phyloP scores from a whole-genome alignment of 2,113 vertebrate species.

The Mobula birostris region DNA sequence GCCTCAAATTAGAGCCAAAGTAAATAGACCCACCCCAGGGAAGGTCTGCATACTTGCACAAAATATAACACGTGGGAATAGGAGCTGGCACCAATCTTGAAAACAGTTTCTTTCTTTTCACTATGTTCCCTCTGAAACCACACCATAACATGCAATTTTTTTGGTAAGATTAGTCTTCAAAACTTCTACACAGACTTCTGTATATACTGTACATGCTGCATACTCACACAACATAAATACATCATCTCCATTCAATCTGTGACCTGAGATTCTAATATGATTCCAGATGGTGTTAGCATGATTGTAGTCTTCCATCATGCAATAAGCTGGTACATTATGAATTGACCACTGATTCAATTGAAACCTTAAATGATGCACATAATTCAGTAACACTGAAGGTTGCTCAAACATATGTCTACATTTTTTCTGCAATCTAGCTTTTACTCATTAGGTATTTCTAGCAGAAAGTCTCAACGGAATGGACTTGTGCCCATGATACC shows the following conservation, averaged over 20 bases:
- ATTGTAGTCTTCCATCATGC: background rate
- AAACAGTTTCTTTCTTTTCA: background rate
- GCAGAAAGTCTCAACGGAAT: background rate
- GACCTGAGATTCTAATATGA: background rate
- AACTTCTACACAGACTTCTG: background rate
- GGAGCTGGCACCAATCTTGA: background rate
- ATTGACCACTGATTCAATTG: background rate
- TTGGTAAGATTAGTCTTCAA: background rate
- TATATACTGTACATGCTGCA: background rate
- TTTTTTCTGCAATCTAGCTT: background rate
- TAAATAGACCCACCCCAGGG: slow-evolving; percentile 7
- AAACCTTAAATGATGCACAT: background rate
- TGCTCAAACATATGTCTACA: background rate
- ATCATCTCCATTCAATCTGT: background rate
- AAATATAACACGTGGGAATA: background rate
- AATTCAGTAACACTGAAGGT: background rate
- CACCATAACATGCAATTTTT: background rate
- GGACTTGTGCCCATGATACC: background rate
- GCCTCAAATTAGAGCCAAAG: background rate
- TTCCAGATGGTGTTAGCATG: background rate
- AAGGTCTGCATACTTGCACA: background rate
- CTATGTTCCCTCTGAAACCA: slow-evolving; percentile 1
- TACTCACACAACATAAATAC: background rate
- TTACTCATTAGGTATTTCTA: background rate
- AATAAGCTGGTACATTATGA: background rate